These are phyloP conservation scores for Nyctibius grandis DNA, from an alignment of 2,797 vertebrate genomes.

Conservation along the genomic window DNA sequence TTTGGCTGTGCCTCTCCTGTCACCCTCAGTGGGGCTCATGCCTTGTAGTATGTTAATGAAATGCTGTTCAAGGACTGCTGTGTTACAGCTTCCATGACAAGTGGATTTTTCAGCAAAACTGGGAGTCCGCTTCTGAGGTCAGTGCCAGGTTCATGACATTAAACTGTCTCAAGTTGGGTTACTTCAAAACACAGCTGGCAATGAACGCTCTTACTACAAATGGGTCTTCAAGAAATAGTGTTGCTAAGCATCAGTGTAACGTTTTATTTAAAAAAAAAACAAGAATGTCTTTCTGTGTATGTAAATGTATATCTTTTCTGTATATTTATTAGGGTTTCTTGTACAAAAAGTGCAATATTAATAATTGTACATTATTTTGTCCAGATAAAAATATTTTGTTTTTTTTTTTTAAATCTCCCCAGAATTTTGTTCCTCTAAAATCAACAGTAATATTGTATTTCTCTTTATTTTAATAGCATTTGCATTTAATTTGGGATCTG, in stretches of 20 bases:
- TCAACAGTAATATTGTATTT: constrained; percentile 29
- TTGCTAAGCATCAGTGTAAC: constrained; percentile 66
- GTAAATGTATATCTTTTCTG: constrained; percentile 79
- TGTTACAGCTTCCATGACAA: not conserved
- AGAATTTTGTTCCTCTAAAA: constrained; percentile 65
- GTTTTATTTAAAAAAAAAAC: constrained; percentile 73
- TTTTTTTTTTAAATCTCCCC: constrained; percentile 52
- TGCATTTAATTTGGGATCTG: constrained; percentile 62
- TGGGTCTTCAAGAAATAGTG: constrained; percentile 64
- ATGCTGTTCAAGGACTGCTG: not conserved
- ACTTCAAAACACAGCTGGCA: not conserved
- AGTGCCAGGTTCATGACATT: not conserved
- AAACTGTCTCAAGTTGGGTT: not conserved
- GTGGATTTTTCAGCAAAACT: constrained; percentile 6
- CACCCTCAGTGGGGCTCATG: not conserved
- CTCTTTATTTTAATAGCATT: constrained; percentile 54
- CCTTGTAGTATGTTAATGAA: not conserved
- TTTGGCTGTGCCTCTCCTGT: not conserved
- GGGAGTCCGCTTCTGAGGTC: not conserved
- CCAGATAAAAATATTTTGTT: constrained; percentile 70
- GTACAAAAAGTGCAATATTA: constrained; percentile 85
- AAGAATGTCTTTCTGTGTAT: constrained; percentile 73
- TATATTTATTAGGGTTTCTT: constrained; percentile 94
- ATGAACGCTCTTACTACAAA: not conserved
- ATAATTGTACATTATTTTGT: constrained; percentile 80